phyloP scores from a whole-genome alignment of 1,140 invertebrate species.

The Microplitis mediator region DNA sequence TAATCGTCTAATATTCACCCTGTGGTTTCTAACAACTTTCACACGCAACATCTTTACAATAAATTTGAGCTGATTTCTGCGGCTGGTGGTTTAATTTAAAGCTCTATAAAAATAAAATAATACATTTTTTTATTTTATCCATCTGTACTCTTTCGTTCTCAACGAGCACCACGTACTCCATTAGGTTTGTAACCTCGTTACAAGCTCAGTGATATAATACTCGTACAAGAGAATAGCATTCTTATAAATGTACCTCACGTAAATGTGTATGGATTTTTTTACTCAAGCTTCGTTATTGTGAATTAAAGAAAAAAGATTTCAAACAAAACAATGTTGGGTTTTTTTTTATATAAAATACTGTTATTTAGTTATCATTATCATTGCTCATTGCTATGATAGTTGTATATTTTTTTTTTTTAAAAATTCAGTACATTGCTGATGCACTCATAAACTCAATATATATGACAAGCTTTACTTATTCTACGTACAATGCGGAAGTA shows the following conservation, averaged over 20 bases:
- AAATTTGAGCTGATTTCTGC: background rate
- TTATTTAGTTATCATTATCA: no score
- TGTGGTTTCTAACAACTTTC: constrained; percentile 3
- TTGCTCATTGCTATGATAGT: no score
- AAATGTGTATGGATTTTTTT: background rate
- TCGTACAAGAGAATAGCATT: background rate
- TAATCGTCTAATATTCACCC: constrained; percentile 2
- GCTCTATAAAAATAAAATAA: background rate
- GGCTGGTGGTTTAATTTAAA: background rate
- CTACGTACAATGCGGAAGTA: constrained; percentile 41
- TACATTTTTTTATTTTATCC: background rate
- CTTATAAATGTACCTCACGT: background rate
- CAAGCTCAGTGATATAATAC: background rate
- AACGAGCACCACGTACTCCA: background rate
- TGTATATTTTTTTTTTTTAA: background rate
- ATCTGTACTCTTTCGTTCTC: background rate
- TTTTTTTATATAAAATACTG: no score
- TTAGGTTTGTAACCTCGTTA: constrained; percentile 18
- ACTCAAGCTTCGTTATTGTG: no score
- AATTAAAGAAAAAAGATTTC: no score
- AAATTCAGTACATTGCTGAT: background rate
- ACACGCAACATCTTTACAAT: background rate
- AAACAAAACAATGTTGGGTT: no score
- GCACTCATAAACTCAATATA: background rate
- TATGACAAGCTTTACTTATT: background rate